Percentiles rank a stretch among this genome's conserved stretches.
Evolutionary conservation across 2,113 vertebrate genomes (phyloP).

Genomic region (Struthidea cinerea): DNA sequence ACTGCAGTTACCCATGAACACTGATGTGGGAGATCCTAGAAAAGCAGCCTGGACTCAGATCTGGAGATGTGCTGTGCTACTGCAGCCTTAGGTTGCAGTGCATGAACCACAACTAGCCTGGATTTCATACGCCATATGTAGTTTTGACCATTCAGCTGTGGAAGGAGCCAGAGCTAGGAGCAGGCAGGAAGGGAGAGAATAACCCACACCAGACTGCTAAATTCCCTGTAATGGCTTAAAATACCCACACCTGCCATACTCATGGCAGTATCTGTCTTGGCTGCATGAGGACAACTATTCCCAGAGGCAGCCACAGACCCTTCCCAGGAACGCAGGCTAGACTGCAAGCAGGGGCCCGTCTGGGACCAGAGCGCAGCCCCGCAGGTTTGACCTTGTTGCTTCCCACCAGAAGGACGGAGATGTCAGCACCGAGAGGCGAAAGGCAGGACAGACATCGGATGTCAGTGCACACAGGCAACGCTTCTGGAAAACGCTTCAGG

Average conservation of each 20-base stretch:
- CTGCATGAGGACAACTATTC: neutral
- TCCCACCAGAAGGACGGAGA: neutral
- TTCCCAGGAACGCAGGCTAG: neutral
- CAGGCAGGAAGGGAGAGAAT: neutral
- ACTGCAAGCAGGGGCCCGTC: accelerated
- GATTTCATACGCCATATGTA: neutral
- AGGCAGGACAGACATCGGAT: neutral
- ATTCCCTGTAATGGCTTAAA: neutral
- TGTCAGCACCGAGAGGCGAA: neutral
- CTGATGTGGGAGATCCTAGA: accelerated
- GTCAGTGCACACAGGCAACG: accelerated
- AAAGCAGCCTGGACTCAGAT: neutral
- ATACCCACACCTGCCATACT: neutral
- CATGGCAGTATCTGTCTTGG: neutral
- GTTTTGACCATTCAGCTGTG: neutral
- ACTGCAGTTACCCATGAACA: neutral
- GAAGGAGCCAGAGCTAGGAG: neutral
- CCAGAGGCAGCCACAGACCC: neutral
- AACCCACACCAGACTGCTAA: neutral
- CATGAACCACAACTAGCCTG: accelerated
- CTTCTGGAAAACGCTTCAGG: neutral
- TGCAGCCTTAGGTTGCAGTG: accelerated
- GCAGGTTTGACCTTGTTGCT: neutral
- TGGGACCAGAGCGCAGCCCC: accelerated
- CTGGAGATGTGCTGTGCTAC: neutral